Base-by-base conservation (phyloP, 2,113 vertebrate species). In the Illadopsis cleaveri region DNA sequence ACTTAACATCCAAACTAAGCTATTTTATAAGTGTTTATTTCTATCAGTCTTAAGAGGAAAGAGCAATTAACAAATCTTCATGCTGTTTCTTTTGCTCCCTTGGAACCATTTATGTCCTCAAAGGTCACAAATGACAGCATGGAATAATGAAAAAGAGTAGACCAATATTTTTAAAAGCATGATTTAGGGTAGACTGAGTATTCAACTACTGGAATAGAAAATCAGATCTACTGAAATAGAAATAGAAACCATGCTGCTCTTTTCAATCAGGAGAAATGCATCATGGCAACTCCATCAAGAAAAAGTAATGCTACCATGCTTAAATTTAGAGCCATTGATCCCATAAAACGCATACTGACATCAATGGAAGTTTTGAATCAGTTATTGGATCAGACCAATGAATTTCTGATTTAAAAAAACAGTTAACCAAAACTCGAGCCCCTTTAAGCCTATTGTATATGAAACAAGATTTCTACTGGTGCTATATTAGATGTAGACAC, bases 101-200 rank as follows among this genome's bases (percentile, higher is more conserved):
- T 83, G 69, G 68, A 95, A 90, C 23, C 24, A 73, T 62, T 80
- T 77, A 50, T 28, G 3, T 48, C 77, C 71, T 24, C 61, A 89
- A 96, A 96, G 70, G 86, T 95, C 84, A 93, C 70, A 82, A 91
- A 92, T 93, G 83, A 89, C 81, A 89, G 37, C 65, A 84, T 33
- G 91, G 86, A 97, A 91, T 70, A 93, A 86, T 35, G 45, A 57
- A 85, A 91, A 64, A 79, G 33, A 79, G 12, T 57, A 31, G 50
- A 82, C 65, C 50, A 15, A 82, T 82, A 57, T 78, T 91, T 94
- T 83, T 1, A 57, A 64, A 71, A 57, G 17, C 25, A 48, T 61
- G 19, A 56, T 45, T 95, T 76, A 68, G n/a, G 53, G 35, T 61
- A 73, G 16, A 69, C 23, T 45, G 7, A 56, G 31, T 76, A 50